Percentiles rank a stretch among this genome's conserved stretches.
These are phyloP conservation scores for Zosterops borbonicus DNA, from an alignment of 2,113 vertebrate species.

Conservation along the genomic window DNA sequence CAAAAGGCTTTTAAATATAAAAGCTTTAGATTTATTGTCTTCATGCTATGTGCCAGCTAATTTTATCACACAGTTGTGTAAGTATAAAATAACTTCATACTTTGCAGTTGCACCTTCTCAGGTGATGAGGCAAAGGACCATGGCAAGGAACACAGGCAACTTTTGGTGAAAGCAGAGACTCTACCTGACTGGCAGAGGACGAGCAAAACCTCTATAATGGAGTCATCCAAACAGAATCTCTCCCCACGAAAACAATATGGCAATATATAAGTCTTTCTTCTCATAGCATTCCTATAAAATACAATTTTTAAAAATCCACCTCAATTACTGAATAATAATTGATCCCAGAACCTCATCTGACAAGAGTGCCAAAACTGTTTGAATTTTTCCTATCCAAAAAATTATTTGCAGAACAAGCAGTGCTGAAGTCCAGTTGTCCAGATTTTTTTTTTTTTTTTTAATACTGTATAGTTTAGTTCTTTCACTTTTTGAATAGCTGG, in stretches of 20 bases:
- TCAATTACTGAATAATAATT: slow-evolving; percentile 54
- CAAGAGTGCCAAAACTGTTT: slow-evolving; percentile 29
- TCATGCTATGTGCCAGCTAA: not conserved
- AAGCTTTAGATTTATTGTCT: slow-evolving; percentile 28
- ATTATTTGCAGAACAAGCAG: slow-evolving; percentile 43
- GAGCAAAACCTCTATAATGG: not conserved
- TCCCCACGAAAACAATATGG: not conserved
- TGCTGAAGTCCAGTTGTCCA: slow-evolving; percentile 45
- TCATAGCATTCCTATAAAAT: not conserved
- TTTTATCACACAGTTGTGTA: not conserved
- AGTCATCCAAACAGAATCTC: slow-evolving; percentile 17
- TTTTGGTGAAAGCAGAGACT: not conserved
- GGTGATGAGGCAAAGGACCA: not conserved
- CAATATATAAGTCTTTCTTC: slow-evolving; percentile 4
- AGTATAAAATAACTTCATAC: not conserved
- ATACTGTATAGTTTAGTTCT: slow-evolving; percentile 19
- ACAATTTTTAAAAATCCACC: not conserved
- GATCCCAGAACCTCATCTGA: slow-evolving; percentile 24
- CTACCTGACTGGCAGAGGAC: not conserved
- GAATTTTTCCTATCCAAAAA: slow-evolving; percentile 50
- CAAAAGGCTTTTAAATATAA: slow-evolving; percentile 14
- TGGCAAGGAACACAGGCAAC: not conserved
- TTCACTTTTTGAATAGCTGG: slow-evolving; percentile 31
- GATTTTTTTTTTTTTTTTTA: slow-evolving; percentile 21
- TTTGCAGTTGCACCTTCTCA: slow-evolving; percentile 43